Evolutionary conservation across 2,888 invertebrate species (phyloP), one percentile per base, ranked within the genome.

Genomic region (Hydriomena furcata): DNA sequence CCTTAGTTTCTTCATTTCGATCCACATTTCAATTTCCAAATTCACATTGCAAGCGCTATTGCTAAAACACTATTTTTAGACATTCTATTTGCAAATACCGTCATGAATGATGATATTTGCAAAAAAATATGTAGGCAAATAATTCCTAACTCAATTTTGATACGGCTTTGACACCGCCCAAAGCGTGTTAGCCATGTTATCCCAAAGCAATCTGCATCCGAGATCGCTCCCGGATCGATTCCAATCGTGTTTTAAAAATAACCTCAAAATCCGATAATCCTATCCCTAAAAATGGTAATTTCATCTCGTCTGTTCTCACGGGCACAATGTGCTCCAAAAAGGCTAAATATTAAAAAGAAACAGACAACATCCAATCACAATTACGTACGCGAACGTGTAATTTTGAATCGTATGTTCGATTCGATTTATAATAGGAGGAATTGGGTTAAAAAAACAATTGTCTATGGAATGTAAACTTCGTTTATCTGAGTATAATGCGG

Each of bases 231-330:
- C 61, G 70, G 68, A 73, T 70, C 79, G 76, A 78, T 79, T 71
- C 64, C 70, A 65, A 71, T 72, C 71, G 72, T 69, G 68, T 66
- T 76, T 71, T 58, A 56, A 71, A 79, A 77, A 76, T 73, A 71
- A 73, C 69, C 70, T 72, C 73, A 73, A 77, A 79, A 76, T 72
- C 73, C 70, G 69, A 82, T 88, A 87, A 87, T 84, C 89, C 87
- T 73, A 80, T 79, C 82, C 79, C 84, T 86, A 85, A 88, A 89
- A 86, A 89, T 89, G 87, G 87, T 90, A 88, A 89, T 89, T 87
- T 83, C 74, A 66, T 68, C 74, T 65, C 68, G 71, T 70, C 65
- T 73, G 80, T 86, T 87, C 89, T 87, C 88, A 87, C 86, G 86
- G 76, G 78, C 76, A 82, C 80, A 80, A 80, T 83, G 80, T 52